Percentiles rank a stretch among this genome's conserved stretches.
phyloP scores from a whole-genome alignment of 2,888 invertebrate genomes.

The Acronicta psi region DNA sequence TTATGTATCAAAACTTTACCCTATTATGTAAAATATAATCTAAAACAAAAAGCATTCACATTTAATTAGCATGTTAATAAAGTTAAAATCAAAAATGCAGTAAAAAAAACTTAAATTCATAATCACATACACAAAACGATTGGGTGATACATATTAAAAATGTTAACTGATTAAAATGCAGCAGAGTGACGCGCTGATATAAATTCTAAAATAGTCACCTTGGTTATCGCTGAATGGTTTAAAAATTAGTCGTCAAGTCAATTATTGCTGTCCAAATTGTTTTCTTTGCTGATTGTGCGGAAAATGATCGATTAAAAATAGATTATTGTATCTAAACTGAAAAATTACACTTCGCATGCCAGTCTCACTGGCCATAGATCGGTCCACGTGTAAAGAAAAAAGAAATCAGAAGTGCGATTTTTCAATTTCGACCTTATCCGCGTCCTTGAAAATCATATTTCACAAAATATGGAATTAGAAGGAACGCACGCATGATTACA shows the following conservation, averaged over 20 bases:
- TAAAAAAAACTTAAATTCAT: conserved; percentile 74
- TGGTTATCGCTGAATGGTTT: conserved; percentile 55
- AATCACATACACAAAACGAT: conserved; percentile 78
- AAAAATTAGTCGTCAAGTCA: conserved; percentile 79
- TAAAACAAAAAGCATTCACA: conserved; percentile 77
- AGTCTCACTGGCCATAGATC: background rate
- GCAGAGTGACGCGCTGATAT: conserved; percentile 58
- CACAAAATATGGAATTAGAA: conserved; percentile 79
- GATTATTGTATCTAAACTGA: conserved; percentile 53
- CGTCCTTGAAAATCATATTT: conserved; percentile 81
- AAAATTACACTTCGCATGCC: conserved; percentile 52
- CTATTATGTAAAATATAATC: conserved; percentile 63
- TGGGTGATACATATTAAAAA: conserved; percentile 66
- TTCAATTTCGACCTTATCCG: conserved; percentile 51
- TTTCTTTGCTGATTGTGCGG: conserved; percentile 65
- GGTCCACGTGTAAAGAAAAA: conserved; percentile 11
- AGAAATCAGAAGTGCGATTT: conserved; percentile 49
- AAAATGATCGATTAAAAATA: conserved; percentile 54
- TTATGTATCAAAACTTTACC: conserved; percentile 81
- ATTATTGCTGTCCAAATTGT: conserved; percentile 71
- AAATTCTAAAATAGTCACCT: conserved; percentile 51
- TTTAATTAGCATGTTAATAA: conserved; percentile 85
- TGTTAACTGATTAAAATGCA: conserved; percentile 86
- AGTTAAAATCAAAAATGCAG: conserved; percentile 88
- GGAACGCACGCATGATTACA: conserved; percentile 62